phyloP scores from a whole-genome alignment of 2,888 invertebrate genomes.

The Drosophila setosimentum region DNA sequence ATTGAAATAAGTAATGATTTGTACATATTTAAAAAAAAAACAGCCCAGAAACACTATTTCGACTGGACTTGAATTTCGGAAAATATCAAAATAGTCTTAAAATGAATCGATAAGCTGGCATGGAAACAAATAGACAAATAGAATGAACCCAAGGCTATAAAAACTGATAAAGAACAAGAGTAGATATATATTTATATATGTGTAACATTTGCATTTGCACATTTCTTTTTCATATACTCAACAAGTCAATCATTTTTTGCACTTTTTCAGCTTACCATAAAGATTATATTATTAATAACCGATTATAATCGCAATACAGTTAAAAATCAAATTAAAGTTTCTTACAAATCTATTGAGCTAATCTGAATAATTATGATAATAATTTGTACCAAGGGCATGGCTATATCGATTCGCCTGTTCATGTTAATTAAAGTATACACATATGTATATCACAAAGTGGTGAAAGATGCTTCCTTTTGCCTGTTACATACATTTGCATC shows the following conservation, averaged over 20 bases:
- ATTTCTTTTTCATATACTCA: background rate
- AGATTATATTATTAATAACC: background rate
- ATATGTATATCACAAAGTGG: too few species aligned
- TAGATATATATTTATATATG: background rate
- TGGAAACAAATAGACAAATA: background rate
- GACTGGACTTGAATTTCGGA: background rate
- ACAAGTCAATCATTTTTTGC: background rate
- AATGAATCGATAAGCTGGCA: background rate
- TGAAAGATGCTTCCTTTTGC: background rate
- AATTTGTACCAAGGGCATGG: background rate
- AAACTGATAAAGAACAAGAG: background rate
- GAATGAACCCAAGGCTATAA: background rate
- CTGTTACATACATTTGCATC: background rate
- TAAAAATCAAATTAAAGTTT: background rate
- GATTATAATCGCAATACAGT: background rate
- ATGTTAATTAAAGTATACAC: background rate
- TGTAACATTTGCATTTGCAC: background rate
- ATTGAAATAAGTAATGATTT: background rate
- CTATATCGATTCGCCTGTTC: background rate
- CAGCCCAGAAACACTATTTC: background rate
- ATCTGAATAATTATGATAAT: conserved; percentile 2
- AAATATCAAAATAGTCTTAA: background rate
- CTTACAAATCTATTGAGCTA: background rate
- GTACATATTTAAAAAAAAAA: background rate
- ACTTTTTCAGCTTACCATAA: background rate